Conservation (phyloP, 2,888 invertebrate genomes). For the Perizoma affinitatum region DNA sequence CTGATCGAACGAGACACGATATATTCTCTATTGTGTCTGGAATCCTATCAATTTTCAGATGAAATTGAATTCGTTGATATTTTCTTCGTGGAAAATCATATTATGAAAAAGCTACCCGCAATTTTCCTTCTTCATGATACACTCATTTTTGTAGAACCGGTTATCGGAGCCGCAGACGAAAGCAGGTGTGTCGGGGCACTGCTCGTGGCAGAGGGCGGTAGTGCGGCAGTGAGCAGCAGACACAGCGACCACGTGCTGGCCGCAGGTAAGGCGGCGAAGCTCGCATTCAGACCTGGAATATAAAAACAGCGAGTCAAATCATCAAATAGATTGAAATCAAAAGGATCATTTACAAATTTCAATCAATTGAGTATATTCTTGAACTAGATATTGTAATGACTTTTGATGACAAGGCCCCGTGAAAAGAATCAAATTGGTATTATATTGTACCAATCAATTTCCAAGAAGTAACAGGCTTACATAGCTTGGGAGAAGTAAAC, state of each 20-base stretch:
- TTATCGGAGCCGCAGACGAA: slow-evolving; percentile 96
- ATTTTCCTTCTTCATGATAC: slow-evolving; percentile 95
- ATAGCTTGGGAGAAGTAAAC: slow-evolving; percentile 12
- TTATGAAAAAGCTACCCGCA: slow-evolving; percentile 86
- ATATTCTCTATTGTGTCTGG: too few relatives aligned
- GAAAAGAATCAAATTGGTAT: too few relatives aligned
- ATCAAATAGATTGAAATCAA: too few relatives aligned
- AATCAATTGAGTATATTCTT: too few relatives aligned
- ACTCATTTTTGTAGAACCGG: slow-evolving; percentile 94
- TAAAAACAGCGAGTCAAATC: too few relatives aligned
- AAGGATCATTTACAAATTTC: too few relatives aligned
- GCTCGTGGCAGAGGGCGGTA: slow-evolving; percentile 91
- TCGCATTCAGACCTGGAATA: slow-evolving; percentile 90
- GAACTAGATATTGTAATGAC: too few relatives aligned
- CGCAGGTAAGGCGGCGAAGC: slow-evolving; percentile 92
- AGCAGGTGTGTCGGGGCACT: slow-evolving; percentile 88
- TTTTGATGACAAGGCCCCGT: too few relatives aligned
- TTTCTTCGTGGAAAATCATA: not conserved
- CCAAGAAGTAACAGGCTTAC: not conserved
- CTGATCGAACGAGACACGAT: too few relatives aligned
- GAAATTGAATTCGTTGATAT: too few relatives aligned
- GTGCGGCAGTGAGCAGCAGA: slow-evolving; percentile 93
- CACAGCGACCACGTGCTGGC: slow-evolving; percentile 93
- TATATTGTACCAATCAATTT: too few relatives aligned
- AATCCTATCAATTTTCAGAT: too few relatives aligned